Conservation (phyloP, 2,113 vertebrate genomes). For the Pollimyrus isidori region DNA sequence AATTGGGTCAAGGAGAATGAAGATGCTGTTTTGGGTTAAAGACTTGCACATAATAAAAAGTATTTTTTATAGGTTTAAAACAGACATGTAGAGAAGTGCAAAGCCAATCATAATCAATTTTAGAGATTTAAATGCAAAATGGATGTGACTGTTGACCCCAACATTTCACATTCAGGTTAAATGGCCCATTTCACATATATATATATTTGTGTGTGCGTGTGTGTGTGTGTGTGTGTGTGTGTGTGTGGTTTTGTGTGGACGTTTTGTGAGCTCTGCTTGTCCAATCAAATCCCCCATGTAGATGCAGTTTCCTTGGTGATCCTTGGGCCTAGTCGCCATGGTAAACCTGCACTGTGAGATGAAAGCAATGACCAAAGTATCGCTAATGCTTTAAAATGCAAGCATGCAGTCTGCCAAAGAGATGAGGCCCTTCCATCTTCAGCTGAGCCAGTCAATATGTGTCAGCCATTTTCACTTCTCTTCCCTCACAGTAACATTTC, state of each 20-base stretch:
- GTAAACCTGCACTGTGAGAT: not conserved
- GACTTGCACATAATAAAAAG: not conserved
- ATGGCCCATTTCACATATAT: not conserved
- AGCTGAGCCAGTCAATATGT: not conserved
- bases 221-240: not conserved
- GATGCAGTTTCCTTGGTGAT: not conserved
- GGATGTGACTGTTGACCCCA: not conserved
- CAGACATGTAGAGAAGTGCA: not conserved
- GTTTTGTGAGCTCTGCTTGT: not conserved
- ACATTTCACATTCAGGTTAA: not conserved
- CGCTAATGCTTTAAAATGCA: not conserved
- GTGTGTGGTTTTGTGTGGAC: not conserved
- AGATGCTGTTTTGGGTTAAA: not conserved
- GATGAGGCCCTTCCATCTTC: not conserved
- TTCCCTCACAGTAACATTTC: not conserved
- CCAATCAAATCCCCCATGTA: not conserved
- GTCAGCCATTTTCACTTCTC: not conserved
- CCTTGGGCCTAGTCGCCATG: not conserved
- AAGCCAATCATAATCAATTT: not conserved
- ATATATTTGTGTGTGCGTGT: not conserved
- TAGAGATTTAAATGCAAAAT: not conserved
- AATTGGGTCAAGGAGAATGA: not conserved
- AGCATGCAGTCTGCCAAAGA: not conserved
- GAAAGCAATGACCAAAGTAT: not conserved
- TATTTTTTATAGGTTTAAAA: not conserved